Conservation (phyloP, 2,797 vertebrate genomes). For the Philypnodon macrostomus region DNA sequence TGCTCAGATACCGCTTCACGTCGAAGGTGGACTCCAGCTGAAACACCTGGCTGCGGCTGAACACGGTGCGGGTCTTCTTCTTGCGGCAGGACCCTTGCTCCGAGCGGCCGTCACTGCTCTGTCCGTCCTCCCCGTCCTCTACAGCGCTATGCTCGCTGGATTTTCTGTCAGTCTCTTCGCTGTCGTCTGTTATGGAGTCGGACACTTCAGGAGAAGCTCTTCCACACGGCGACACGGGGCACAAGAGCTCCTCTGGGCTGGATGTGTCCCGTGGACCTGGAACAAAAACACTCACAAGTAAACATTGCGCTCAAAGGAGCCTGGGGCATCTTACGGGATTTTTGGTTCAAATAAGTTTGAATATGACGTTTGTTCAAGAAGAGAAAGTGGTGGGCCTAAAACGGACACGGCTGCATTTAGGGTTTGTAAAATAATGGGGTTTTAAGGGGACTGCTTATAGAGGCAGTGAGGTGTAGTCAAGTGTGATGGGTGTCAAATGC, state of each 20-base stretch:
- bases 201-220: conserved; percentile 81
- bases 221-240: conserved; percentile 76
- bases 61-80: conserved; percentile 90
- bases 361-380: too few relatives aligned
- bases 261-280: conserved; percentile 57
- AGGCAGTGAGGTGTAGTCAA: neutral
- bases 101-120: conserved; percentile 39
- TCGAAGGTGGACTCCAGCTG: conserved; percentile 94
- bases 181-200: conserved; percentile 72
- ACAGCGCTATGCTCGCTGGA: conserved; percentile 39
- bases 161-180: conserved; percentile 59
- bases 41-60: conserved; percentile 90
- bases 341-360: too few relatives aligned
- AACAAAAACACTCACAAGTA: conserved; percentile 25
- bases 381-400: too few relatives aligned
- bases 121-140: conserved; percentile 65
- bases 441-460: too few relatives aligned
- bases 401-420: too few relatives aligned
- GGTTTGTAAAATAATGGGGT: too few relatives aligned
- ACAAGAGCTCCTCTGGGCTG: conserved; percentile 51
- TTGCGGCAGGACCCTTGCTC: conserved; percentile 70
- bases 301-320: too few relatives aligned
- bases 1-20: conserved; percentile 85
- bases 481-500: neutral
- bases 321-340: too few relatives aligned